Evolutionary conservation across 1,140 invertebrate species (phyloP), one percentile per base, ranked within the genome.

Genomic region (Leptinotarsa undecemlineata): DNA sequence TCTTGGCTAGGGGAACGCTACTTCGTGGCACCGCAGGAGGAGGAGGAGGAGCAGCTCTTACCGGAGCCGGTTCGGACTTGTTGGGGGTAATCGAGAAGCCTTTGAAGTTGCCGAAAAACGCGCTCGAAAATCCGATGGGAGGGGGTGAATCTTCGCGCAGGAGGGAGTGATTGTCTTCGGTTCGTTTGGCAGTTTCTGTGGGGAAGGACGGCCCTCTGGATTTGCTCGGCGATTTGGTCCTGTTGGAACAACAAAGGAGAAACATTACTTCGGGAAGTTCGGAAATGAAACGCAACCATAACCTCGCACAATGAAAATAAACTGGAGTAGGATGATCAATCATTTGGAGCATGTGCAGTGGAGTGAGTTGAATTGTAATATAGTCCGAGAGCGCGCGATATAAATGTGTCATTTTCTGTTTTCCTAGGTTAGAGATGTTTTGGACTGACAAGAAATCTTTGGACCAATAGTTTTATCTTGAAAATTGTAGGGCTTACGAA

Each of bases 41-140:
- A 0, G 88, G 82, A 0, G 88, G 85, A 1, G 88, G 89, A 0
- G 88, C 87, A 2, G 87, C 78, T 61, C 86, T 60, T 1, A 84
- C 81, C 0, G 86, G 85, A 71, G 87, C 86, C 1, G 84, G 77
- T 33, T 86, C 85, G 21, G 86, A 79, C 80, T 88, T 86, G 0
- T 94, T 86, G 0, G 93, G 93, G 1, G 90, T 90, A 33, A 95
- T 88, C 2, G 91, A 91, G 83, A 95, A 95, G 1, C 94, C 94
- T 86, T 94, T 94, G 85, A 94, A 95, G 75, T 95, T 92, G 0
- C 94, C 94, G 80, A 95, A 93, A 79, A 95, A 89, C 74, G 90
- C 89, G 77, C 87, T 89, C 76, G 88, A 87, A 78, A 90, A 77
- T 21, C 79, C 75, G 14, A 63, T 64, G n/a, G 77, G 68, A 23